A percentile compares a stretch with the other conserved stretches of the same genome.
Evolutionary conservation across 2,888 invertebrate genomes (phyloP).

Genomic region (Drosophila prolongata): DNA sequence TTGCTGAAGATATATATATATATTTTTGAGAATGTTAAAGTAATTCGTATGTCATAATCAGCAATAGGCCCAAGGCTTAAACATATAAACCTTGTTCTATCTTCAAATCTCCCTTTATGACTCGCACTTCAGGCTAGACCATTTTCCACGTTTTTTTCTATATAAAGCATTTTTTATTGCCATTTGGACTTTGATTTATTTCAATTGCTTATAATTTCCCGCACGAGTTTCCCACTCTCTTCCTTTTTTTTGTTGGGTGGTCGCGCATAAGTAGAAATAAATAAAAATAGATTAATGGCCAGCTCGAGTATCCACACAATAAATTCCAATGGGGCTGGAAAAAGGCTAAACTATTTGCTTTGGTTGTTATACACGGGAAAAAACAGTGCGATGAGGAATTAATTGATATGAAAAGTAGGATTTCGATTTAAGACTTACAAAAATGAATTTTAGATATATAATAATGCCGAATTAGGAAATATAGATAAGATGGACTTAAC

Average conservation of each 20-base stretch:
- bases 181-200: slow-evolving; percentile 76
- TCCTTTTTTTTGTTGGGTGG: background rate
- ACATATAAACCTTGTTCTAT: slow-evolving; percentile 4
- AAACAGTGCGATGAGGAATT: background rate
- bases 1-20: no score
- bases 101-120: background rate
- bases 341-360: slow-evolving; percentile 44
- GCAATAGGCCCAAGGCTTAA: background rate
- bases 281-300: slow-evolving; percentile 77
- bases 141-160: background rate
- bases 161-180: slow-evolving; percentile 46
- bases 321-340: slow-evolving; percentile 56
- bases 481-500: no score
- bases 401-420: no score
- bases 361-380: background rate
- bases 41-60: background rate
- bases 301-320: slow-evolving; percentile 61
- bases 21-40: no score
- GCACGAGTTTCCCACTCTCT: slow-evolving; percentile 51
- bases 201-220: slow-evolving; percentile 76
- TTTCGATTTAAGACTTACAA: no score
- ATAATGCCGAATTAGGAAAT: no score
- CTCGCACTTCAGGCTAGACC: background rate
- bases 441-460: no score
- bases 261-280: slow-evolving; percentile 71